A percentile compares a stretch with the other conserved stretches of the same genome.
These are phyloP conservation scores for Crotalus tigris DNA, from an alignment of 2,113 vertebrate genomes.

Conservation along the genomic window DNA sequence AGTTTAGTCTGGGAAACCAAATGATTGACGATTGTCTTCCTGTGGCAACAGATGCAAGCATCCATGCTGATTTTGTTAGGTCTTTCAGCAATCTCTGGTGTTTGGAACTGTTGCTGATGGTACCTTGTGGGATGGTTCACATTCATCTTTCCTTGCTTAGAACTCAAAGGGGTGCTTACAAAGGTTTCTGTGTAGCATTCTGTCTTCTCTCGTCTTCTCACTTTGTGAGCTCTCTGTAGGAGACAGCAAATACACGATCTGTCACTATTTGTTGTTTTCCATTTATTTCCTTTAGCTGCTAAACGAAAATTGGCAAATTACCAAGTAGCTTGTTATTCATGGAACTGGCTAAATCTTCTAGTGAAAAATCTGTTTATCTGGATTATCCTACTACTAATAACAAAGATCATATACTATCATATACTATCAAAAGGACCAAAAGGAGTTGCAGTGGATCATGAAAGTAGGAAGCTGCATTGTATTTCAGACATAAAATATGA, in stretches of 20 bases:
- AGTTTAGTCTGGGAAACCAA: constrained; percentile 9
- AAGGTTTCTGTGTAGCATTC: background rate
- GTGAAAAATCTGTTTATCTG: background rate
- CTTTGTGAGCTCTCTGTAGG: background rate
- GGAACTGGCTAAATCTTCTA: background rate
- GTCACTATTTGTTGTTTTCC: background rate
- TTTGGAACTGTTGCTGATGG: constrained; percentile 1
- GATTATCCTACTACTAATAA: background rate
- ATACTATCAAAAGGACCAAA: background rate
- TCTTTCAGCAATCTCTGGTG: background rate
- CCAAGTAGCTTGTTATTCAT: background rate
- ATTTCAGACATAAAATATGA: background rate
- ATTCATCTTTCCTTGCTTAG: constrained; percentile 18
- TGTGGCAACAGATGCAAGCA: background rate
- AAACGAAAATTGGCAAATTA: background rate
- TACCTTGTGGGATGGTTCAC: background rate
- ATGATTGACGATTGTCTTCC: background rate
- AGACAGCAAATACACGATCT: background rate
- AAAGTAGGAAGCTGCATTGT: background rate
- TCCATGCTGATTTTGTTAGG: constrained; percentile 1
- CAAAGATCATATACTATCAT: background rate
- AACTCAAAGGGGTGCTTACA: background rate
- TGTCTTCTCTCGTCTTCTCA: background rate
- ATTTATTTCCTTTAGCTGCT: background rate
- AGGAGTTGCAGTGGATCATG: background rate